Conservation (phyloP, 2,113 vertebrate genomes). For the Phrynosoma platyrhinos region DNA sequence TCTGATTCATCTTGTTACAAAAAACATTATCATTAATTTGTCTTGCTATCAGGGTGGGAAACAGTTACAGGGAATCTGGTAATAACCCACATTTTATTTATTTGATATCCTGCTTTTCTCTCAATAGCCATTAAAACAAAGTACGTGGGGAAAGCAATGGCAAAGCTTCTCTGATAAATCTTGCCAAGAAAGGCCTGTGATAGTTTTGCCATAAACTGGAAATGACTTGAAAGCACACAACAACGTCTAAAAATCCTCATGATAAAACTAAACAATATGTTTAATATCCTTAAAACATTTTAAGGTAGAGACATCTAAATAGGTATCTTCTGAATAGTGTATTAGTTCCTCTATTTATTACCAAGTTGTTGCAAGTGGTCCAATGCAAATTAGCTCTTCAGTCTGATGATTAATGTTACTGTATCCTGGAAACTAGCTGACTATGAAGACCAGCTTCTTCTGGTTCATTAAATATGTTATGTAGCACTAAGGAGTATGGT, state of each 20-base stretch:
- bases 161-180: too few species aligned
- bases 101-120: too few species aligned
- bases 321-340: background rate
- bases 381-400: constrained; percentile 35
- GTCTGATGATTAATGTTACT: constrained; percentile 8
- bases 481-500: background rate
- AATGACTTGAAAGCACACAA: too few species aligned
- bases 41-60: constrained; percentile 34
- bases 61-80: background rate
- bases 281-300: background rate
- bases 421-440: constrained; percentile 39
- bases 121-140: too few species aligned
- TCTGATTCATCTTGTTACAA: constrained; percentile 23
- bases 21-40: background rate
- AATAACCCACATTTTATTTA: background rate
- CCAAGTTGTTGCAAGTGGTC: background rate
- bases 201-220: too few species aligned
- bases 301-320: background rate
- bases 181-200: too few species aligned
- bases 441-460: background rate
- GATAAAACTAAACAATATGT: too few species aligned
- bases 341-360: background rate
- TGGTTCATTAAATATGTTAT: constrained; percentile 15
- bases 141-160: too few species aligned
- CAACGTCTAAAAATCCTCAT: too few species aligned